Evolutionary conservation across 1,140 invertebrate species (phyloP), one percentile per base, ranked within the genome.

Genomic region (Drosophila virilis): DNA sequence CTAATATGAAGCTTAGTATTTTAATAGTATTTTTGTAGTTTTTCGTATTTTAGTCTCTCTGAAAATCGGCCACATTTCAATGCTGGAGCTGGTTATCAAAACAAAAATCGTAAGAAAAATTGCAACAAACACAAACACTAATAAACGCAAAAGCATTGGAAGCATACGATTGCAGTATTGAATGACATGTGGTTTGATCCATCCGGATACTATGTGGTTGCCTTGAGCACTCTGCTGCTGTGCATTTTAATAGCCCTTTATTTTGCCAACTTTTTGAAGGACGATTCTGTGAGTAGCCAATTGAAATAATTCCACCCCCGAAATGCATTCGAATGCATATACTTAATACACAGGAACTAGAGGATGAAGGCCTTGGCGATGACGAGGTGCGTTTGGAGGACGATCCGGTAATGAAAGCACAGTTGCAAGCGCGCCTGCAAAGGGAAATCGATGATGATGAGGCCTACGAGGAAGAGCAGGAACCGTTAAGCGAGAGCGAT

Each of bases 261-360:
- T 43, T 91, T 79, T 71, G 74, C 88, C 42, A 91, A 85, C 61
- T 80, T 89, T 43, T 82, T 90, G 60, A 91, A 85, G 80, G 83
- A 85, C 55, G 90, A 80, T 43, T 45, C 54, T 6, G 85, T 91
- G 38, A 80, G 78, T 79, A 59, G 32, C 4, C 22, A 66, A 46
- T 35, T 8, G 6, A 57, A 35, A 58, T n/a, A 46, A 6, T 5
- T 2, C 15, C 10, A 22, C 32, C 33, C 13, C 17, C 17, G 22
- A 5, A 54, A 33, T 9, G 28, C 8, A 52, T 5, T 51, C 6
- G n/a, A 71, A 35, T 50, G 1, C 13, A 46, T 59, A 12, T 57
- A 45, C 40, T 32, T 13, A 28, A 54, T 67, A 6, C 51, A 86
- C 51, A 86, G 71, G 79, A 80, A 9, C 37, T 75, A 13, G 83